A percentile compares a stretch with the other conserved stretches of the same genome.
Conservation (phyloP, 35 echinoderm and acorn worm genomes). For the Antedon bifida region DNA sequence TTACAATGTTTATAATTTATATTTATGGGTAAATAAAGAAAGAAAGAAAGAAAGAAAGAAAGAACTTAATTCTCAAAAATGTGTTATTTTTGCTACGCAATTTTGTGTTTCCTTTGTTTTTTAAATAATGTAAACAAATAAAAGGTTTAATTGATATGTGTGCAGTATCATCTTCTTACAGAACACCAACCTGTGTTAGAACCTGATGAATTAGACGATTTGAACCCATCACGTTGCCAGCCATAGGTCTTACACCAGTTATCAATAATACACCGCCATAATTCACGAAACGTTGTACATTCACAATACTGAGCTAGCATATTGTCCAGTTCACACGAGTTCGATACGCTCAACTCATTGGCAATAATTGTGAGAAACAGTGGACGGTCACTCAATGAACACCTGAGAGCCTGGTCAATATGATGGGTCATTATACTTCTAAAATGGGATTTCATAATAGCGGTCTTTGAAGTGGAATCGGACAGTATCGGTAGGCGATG, state of each 20-base stretch:
- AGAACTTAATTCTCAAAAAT: no score
- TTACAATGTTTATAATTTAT: no score
- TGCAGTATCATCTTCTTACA: no score
- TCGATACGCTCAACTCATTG: constrained; percentile 71
- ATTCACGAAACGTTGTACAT: constrained; percentile 44
- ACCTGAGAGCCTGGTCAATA: constrained; percentile 40
- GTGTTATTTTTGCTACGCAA: no score
- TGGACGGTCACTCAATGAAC: constrained; percentile 59
- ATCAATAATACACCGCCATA: constrained; percentile 72
- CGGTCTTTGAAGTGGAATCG: constrained; percentile 23
- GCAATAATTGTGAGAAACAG: constrained; percentile 76
- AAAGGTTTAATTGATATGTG: no score
- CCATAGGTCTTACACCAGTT: constrained; percentile 80
- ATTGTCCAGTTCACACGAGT: constrained; percentile 36
- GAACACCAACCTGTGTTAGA: background rate
- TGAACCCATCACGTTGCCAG: constrained; percentile 41
- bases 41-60: background rate
- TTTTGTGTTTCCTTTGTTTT: no score
- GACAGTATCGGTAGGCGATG: constrained; percentile 33
- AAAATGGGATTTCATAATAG: constrained; percentile 42
- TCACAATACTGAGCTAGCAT: constrained; percentile 44
- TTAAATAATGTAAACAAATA: no score
- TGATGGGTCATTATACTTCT: constrained; percentile 52
- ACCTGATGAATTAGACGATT: background rate
- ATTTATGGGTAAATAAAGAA: background rate